phyloP scores from a whole-genome alignment of 1,140 invertebrate genomes.

The Drosophila oshimai region DNA sequence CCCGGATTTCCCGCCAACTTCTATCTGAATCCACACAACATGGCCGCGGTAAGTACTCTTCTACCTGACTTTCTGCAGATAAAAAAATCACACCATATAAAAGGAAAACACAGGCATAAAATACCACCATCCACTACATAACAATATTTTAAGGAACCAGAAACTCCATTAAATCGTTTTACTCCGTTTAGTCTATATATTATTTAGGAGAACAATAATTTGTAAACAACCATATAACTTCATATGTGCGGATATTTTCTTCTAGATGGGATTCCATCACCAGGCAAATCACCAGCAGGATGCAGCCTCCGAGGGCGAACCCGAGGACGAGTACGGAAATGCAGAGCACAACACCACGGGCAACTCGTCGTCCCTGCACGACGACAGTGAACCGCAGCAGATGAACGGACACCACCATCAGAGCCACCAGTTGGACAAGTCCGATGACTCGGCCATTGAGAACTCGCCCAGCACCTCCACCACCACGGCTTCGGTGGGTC shows the following conservation, averaged over 20 bases:
- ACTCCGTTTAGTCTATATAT: no score
- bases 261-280: slow-evolving; percentile 68
- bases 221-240: no score
- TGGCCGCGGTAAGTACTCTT: slow-evolving; percentile 80
- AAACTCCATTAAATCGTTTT: no score
- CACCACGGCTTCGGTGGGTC: slow-evolving; percentile 57
- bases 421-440: slow-evolving; percentile 72
- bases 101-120: no score
- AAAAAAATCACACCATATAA: no score
- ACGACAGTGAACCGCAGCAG: slow-evolving; percentile 55
- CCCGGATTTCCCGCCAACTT: slow-evolving; percentile 74
- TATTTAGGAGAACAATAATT: no score
- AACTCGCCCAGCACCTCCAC: slow-evolving; percentile 78
- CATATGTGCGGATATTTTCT: no score
- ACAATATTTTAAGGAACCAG: no score
- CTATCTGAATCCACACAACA: slow-evolving; percentile 77
- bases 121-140: no score
- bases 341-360: slow-evolving; percentile 66
- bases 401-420: slow-evolving; percentile 58
- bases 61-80: no score
- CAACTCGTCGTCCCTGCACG: slow-evolving; percentile 62
- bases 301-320: slow-evolving; percentile 65
- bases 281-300: slow-evolving; percentile 58
- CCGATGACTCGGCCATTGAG: slow-evolving; percentile 77
- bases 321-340: slow-evolving; percentile 64